Evolutionary conservation across 2,113 vertebrate genomes (phyloP), one percentile per base, ranked within the genome.

Genomic region (Myocastor coypus): DNA sequence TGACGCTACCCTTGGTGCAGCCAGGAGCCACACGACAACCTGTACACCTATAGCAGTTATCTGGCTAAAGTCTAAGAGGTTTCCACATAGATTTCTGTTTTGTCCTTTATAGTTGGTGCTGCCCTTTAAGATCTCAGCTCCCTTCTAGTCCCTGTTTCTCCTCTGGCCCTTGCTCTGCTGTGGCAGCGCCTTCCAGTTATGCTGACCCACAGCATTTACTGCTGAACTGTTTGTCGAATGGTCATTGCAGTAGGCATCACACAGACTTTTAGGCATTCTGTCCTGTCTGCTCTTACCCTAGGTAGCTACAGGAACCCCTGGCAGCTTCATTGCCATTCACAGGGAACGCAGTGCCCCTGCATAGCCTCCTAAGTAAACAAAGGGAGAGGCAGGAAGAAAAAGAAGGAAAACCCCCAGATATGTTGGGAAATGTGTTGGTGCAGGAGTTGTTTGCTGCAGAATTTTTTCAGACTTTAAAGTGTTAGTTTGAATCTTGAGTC

Each of bases 1-100:
- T 32, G 20, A 19, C 26, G 30, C 46, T 9, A 11, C 11, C 40
- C 12, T 19, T 1, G 37, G 1, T n/a, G 0, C 7, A 1, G 0
- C 16, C 84, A 69, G n/a, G 34, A 52, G 77, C 16, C 7, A 0
- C 20, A 0, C 17, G 37, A 24, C 7, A 8, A 17, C 42, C 4
- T 3, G 1, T 8, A 1, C 13, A 14, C 50, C 20, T 42, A 46
- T 30, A 57, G 59, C 8, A 4, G 11, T 64, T 3, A 28, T 59
- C 57, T 73, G 30, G 37, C 5, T 24, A 0, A 68, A 71, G n/a
- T 46, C 77, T 42, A 3, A 10, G 28, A 17, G 30, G 6, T 17
- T 73, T 14, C 81, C 34, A 12, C 22, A 42, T 34, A 26, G 6
- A 1, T 40, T 81, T 37, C 81, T 20, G 0, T 61, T 75, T 66